Evolutionary conservation across 2,797 vertebrate genomes (phyloP).

Genomic region (Gallinago stenura): DNA sequence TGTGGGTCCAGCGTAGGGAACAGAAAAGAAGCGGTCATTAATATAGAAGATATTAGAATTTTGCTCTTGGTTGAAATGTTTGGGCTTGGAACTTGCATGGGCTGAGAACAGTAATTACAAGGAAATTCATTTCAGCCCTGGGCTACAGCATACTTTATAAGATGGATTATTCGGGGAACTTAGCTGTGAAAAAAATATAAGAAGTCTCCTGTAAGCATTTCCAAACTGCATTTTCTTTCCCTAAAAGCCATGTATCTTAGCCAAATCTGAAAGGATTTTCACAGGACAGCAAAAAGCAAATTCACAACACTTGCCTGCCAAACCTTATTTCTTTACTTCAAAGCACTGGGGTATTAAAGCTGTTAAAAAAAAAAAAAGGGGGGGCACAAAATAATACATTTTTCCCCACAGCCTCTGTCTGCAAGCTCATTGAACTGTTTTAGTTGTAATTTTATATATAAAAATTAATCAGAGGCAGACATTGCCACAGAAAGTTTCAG

Average conservation of each 20-base stretch:
- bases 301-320: background rate
- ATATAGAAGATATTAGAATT: background rate
- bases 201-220: background rate
- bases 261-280: constrained; percentile 14
- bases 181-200: background rate
- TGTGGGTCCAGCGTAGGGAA: background rate
- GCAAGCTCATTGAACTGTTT: background rate
- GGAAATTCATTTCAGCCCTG: background rate
- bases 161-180: background rate
- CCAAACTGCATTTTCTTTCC: background rate
- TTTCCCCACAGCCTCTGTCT: background rate
- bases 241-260: background rate
- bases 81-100: background rate
- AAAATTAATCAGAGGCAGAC: background rate
- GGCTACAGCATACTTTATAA: background rate
- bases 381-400: background rate
- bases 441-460: background rate
- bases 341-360: background rate
- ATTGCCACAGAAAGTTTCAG: background rate
- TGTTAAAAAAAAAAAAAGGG: background rate
- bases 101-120: constrained; percentile 5
- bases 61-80: background rate
- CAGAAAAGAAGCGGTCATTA: background rate
- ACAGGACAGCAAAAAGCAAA: constrained; percentile 7
- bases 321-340: background rate